These are phyloP conservation scores for Todiramphus chloris DNA, from an alignment of 2,113 vertebrate species.

Conservation along the genomic window DNA sequence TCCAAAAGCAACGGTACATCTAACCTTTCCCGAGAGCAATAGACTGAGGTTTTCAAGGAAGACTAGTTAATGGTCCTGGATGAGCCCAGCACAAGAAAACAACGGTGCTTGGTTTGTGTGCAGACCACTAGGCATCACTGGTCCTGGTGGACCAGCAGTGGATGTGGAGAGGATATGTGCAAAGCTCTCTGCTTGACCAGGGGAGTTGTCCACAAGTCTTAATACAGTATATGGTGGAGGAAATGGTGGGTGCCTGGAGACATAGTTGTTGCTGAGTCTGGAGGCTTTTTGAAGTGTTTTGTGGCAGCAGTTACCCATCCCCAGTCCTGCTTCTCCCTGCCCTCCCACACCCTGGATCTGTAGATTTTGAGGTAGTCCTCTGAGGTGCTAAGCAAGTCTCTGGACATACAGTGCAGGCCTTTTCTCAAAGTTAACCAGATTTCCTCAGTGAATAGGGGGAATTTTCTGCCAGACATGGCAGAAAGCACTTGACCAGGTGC, in stretches of 20 bases:
- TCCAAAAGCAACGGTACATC: background rate
- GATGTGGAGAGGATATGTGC: background rate
- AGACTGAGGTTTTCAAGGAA: background rate
- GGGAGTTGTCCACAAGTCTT: background rate
- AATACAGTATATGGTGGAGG: background rate
- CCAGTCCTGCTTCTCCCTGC: background rate
- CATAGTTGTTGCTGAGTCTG: background rate
- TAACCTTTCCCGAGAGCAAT: background rate
- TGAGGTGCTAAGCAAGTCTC: background rate
- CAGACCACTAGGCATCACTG: background rate
- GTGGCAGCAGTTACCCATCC: background rate
- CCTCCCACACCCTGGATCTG: background rate
- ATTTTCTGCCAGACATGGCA: background rate
- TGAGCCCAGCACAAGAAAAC: background rate
- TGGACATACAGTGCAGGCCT: background rate
- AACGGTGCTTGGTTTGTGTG: background rate
- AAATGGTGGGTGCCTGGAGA: background rate
- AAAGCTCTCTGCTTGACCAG: background rate
- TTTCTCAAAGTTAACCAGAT: background rate
- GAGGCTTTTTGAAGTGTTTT: background rate
- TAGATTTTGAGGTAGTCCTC: background rate
- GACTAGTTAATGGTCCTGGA: background rate
- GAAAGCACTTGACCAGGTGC: background rate
- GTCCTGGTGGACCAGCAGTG: background rate
- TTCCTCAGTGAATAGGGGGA: background rate